Conservation (phyloP, 2,888 invertebrate species). For the Euplagia quadripunctaria region DNA sequence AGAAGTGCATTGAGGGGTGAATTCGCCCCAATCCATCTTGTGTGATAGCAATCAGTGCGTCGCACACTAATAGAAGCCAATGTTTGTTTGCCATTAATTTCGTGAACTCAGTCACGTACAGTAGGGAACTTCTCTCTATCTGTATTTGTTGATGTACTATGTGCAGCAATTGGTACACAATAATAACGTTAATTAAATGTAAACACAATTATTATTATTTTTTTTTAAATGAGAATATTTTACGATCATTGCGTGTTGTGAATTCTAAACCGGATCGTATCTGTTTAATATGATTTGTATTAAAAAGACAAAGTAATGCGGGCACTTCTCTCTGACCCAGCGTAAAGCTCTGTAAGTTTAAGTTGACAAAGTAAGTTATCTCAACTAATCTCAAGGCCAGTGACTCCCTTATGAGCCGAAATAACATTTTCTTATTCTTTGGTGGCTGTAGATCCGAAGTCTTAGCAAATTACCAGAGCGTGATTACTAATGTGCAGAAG, state of each 20-base stretch:
- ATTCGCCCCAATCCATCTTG: constrained; percentile 58
- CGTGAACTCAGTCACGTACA: constrained; percentile 39
- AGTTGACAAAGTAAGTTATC: too few relatives aligned
- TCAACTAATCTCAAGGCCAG: too few relatives aligned
- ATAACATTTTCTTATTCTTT: too few relatives aligned
- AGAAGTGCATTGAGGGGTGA: constrained; percentile 44
- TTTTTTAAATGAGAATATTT: background rate
- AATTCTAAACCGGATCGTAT: background rate
- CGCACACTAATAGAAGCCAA: constrained; percentile 60
- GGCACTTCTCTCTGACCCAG: background rate
- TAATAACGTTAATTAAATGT: constrained; percentile 39
- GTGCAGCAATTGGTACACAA: constrained; percentile 25
- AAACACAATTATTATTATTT: constrained; percentile 15
- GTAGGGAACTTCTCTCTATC: constrained; percentile 7
- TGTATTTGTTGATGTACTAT: constrained; percentile 28
- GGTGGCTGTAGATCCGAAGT: too few relatives aligned
- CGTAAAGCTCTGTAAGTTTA: too few relatives aligned
- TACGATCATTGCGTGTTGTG: background rate
- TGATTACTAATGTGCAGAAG: too few relatives aligned
- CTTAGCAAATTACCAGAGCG: too few relatives aligned
- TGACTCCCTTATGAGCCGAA: too few relatives aligned
- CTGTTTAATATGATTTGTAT: background rate
- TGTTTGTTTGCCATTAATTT: constrained; percentile 65
- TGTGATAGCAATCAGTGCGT: constrained; percentile 62
- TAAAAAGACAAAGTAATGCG: background rate